Conservation (phyloP, 2,888 invertebrate genomes). For the Scelioninae gen. 2 region DNA sequence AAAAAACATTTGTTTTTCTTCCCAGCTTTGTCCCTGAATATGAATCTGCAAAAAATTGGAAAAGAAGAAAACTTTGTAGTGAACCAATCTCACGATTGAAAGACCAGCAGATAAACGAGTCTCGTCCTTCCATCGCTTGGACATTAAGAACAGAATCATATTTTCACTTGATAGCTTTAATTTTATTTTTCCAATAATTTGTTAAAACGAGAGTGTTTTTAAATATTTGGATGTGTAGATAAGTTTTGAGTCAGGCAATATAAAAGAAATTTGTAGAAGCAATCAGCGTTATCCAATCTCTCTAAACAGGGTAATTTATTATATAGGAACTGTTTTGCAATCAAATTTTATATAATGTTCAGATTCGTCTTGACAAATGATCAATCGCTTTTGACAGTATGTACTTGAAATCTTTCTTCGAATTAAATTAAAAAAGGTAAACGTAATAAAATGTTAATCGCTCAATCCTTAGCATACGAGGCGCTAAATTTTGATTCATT, state of each 20-base stretch:
- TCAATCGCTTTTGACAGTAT: slow-evolving; percentile 41
- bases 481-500: slow-evolving; percentile 14
- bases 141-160: background rate
- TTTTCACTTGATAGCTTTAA: too few relatives aligned
- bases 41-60: slow-evolving; percentile 15
- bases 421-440: background rate
- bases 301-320: slow-evolving; percentile 33
- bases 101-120: slow-evolving; percentile 12
- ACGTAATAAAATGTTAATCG: background rate
- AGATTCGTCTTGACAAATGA: slow-evolving; percentile 1
- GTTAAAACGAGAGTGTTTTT: too few relatives aligned
- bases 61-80: slow-evolving; percentile 7
- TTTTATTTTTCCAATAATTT: too few relatives aligned
- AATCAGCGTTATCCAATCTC: slow-evolving; percentile 43
- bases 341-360: slow-evolving; percentile 2
- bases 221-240: too few relatives aligned
- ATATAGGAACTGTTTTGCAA: background rate
- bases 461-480: slow-evolving; percentile 23
- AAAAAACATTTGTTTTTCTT: slow-evolving; percentile 43
- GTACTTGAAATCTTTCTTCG: background rate
- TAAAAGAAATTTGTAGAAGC: too few relatives aligned
- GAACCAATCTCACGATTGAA: slow-evolving; percentile 34
- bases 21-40: slow-evolving; percentile 44
- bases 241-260: too few relatives aligned
- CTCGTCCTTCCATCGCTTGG: slow-evolving; percentile 25